Base-by-base conservation (phyloP, 2,797 vertebrate genomes). In the Sebastes diploproa region DNA sequence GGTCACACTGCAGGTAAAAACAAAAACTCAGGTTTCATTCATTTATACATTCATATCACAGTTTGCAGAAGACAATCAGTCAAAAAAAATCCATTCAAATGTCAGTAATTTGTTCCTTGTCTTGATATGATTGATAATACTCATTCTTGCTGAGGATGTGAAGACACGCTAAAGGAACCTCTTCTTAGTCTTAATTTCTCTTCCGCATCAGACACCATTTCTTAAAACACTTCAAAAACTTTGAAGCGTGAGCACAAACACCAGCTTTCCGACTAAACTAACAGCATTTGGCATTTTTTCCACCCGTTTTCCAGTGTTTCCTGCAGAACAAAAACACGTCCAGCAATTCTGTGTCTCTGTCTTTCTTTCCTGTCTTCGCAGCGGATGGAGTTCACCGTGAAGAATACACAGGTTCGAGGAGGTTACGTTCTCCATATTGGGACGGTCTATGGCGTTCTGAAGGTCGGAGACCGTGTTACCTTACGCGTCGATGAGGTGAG, bases 301-400 rank as follows among this genome's bases (percentile, higher is more conserved):
- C 11, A 18, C 6, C 13, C 25, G 7, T 30, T 25, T 32, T 27
- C 1, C 6, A 9, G 3, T 7, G 16, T 27, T 63, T 58, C 14
- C 13, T 14, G 11, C 16, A 6, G 54, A 69, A 29, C 12, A 20
- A 3, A 55, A 46, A 30, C 8, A 4, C 2, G 3, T 64, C 20
- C 64, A 14, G 77, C 10, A 14, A 16, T 14, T 23, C 13, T 13
- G 30, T 63, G 16, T 16, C 12, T 66, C 13, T 4, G 0, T 13
- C 14, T 36, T n/a, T 20, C 20, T 60, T 4, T 54, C 5, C 66
- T 5, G 63, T 64, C n/a, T 66, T 16, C 46, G 52, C 91, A 99
- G 98, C 96, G 95, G 93, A 98, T 96, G 56, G 98, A 99, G 92
- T 99, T 99, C 91, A 97, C 97, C 0, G 98, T 99, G 88, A 99